phyloP scores from a whole-genome alignment of 2,888 invertebrate species.

The Antitype chi region DNA sequence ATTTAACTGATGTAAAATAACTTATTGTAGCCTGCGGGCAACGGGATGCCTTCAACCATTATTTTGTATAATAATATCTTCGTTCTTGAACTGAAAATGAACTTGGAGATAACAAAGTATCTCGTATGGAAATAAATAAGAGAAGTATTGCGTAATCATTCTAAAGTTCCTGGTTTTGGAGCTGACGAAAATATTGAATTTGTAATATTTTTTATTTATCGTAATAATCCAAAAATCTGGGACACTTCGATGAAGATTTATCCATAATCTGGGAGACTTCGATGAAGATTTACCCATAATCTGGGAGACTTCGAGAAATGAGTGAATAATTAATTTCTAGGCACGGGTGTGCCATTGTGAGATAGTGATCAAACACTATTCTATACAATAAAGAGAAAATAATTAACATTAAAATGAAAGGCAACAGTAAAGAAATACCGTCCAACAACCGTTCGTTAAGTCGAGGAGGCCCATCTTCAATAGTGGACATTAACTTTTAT shows the following conservation, averaged over 20 bases:
- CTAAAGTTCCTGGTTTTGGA: background rate
- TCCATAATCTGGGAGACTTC: background rate
- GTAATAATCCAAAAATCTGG: background rate
- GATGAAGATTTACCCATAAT: background rate
- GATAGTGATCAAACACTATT: background rate
- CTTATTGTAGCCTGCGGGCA: conserved; percentile 39
- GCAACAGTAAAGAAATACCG: conserved; percentile 4
- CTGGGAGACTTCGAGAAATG: background rate
- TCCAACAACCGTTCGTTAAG: conserved; percentile 27
- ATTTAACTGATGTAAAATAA: conserved; percentile 35
- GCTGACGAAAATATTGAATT: background rate
- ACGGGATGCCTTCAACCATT: conserved; percentile 23
- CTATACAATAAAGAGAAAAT: conserved; percentile 13
- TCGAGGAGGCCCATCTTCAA: conserved; percentile 31
- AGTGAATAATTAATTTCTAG: background rate
- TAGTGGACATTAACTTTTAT: conserved; percentile 48
- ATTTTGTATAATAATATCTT: conserved; percentile 43
- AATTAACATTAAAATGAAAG: conserved; percentile 19
- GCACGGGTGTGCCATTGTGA: too few relatives aligned
- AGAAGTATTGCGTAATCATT: background rate
- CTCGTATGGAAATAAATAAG: conserved; percentile 18
- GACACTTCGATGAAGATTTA: background rate
- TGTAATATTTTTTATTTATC: background rate
- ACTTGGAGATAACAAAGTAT: conserved; percentile 23
- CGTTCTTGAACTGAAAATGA: conserved; percentile 24